phyloP scores from a whole-genome alignment of 2,113 vertebrate genomes.

The Oncorhynchus kisutch region DNA sequence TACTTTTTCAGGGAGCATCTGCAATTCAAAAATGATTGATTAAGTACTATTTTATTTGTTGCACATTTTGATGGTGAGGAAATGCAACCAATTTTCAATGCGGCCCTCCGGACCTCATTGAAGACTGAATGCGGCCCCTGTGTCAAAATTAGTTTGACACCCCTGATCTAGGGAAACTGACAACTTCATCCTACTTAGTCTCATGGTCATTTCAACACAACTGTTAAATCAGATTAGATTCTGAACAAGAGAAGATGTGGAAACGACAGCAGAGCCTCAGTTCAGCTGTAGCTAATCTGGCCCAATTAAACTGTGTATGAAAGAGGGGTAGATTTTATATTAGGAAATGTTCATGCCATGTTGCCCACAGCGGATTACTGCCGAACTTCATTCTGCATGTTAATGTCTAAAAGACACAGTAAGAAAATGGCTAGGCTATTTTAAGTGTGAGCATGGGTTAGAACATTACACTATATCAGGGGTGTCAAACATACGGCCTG shows the following conservation, averaged over 20 bases:
- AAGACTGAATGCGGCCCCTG: too few relatives aligned
- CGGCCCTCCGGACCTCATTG: too few relatives aligned
- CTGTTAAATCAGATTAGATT: background rate
- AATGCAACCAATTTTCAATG: too few relatives aligned
- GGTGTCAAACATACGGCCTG: too few relatives aligned
- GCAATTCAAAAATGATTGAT: too few relatives aligned
- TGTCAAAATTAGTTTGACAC: too few relatives aligned
- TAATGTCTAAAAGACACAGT: too few relatives aligned
- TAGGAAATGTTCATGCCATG: slow-evolving; percentile 5
- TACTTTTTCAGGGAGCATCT: too few relatives aligned
- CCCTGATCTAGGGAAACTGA: too few relatives aligned
- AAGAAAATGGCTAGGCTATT: too few relatives aligned
- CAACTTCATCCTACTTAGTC: background rate
- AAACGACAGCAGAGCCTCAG: background rate
- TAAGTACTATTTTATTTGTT: too few relatives aligned
- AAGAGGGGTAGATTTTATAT: background rate
- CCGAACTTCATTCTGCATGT: background rate
- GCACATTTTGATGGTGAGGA: too few relatives aligned
- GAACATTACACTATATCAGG: background rate
- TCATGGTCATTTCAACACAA: background rate
- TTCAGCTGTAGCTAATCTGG: background rate
- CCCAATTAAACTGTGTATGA: background rate
- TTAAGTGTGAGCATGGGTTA: slow-evolving; percentile 1
- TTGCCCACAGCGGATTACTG: background rate
- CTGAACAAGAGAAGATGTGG: background rate